These are phyloP conservation scores for Heterohyrax brucei DNA, from an alignment of 2,797 vertebrate species.

Conservation along the genomic window DNA sequence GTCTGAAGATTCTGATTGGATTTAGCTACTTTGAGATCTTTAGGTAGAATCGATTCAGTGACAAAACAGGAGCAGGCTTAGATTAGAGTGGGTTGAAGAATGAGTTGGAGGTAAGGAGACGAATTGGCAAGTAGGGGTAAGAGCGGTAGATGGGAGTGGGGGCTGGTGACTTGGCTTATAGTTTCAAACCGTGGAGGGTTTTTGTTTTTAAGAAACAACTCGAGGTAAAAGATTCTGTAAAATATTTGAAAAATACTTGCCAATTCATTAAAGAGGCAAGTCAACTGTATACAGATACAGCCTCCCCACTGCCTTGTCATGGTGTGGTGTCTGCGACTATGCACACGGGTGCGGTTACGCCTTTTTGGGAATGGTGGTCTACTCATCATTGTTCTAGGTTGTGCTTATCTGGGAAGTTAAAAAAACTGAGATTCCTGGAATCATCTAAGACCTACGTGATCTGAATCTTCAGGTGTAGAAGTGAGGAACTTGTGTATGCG, in stretches of 20 bases:
- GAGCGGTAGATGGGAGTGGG: not conserved
- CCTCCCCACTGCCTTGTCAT: not conserved
- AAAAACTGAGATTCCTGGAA: not conserved
- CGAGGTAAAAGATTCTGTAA: not conserved
- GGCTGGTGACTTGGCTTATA: not conserved
- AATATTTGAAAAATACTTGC: slow-evolving; percentile 48
- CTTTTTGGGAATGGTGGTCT: not conserved
- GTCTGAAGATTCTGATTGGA: not conserved
- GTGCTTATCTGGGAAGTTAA: not conserved
- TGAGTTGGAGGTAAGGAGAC: slow-evolving; percentile 5
- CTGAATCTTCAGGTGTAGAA: not conserved
- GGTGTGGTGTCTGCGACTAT: not conserved
- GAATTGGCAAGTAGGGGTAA: not conserved
- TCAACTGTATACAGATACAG: not conserved
- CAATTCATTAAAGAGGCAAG: not conserved
- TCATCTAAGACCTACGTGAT: not conserved
- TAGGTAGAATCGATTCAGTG: not conserved
- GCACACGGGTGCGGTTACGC: not conserved
- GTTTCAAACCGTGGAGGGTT: not conserved
- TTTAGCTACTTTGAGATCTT: slow-evolving; percentile 16
- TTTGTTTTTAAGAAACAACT: no score
- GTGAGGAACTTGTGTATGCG: not conserved
- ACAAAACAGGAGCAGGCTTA: not conserved
- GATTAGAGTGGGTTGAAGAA: not conserved
- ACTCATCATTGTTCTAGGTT: not conserved